Percentiles rank a stretch among this genome's conserved stretches.
These are phyloP conservation scores for Ianthella basta DNA, from an alignment of 37 sponge, comb jelly and placozoan genomes.

Conservation along the genomic window DNA sequence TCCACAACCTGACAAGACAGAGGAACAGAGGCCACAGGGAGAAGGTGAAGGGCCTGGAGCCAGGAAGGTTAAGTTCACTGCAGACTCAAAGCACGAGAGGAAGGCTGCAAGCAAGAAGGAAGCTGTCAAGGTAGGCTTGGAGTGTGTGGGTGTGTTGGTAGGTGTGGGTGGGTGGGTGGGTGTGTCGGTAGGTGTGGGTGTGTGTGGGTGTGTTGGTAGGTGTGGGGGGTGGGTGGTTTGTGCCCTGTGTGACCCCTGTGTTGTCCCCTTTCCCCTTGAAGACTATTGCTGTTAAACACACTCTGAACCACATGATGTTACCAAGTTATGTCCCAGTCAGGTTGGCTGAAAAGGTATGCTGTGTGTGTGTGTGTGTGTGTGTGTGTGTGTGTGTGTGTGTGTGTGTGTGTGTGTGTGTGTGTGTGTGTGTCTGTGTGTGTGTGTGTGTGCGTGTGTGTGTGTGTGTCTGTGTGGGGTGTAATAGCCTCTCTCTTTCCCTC, in stretches of 20 bases:
- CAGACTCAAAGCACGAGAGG: background rate
- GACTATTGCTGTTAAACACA: background rate
- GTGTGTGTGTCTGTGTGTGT: no score
- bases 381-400: background rate
- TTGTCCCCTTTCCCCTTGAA: no score
- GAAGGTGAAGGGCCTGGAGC: slow-evolving; percentile 2
- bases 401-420: no score
- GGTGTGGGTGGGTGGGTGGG: background rate
- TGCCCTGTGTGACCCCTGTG: no score
- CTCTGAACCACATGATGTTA: slow-evolving; percentile 1
- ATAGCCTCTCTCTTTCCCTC: background rate
- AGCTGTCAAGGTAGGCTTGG: background rate
- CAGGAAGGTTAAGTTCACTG: slow-evolving; percentile 17
- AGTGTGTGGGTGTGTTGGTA: no score
- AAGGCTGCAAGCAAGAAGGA: background rate
- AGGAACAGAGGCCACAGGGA: slow-evolving; percentile 20
- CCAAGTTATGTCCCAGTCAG: slow-evolving; percentile 76
- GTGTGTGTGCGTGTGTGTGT: background rate
- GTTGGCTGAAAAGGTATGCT: slow-evolving; percentile 69
- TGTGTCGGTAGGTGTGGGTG: background rate
- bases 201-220: background rate
- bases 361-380: no score
- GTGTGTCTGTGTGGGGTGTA: background rate
- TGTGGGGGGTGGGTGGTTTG: no score
- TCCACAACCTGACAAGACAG: background rate